Evolutionary conservation across 2,797 vertebrate species (phyloP), one percentile per base, ranked within the genome.

Genomic region (Euthynnus affinis): DNA sequence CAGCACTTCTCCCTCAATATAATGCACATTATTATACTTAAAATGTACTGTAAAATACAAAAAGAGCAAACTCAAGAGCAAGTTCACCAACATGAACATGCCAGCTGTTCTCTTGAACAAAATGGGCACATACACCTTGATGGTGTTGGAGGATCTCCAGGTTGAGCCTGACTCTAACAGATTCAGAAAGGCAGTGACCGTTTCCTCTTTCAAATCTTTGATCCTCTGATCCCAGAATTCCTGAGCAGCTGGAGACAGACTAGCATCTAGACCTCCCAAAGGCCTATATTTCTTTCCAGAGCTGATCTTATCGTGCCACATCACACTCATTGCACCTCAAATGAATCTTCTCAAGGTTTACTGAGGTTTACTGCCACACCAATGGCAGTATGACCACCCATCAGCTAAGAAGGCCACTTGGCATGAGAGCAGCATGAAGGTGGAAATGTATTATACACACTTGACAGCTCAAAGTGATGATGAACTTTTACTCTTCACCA

Each of bases 181-280:
- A 59, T 13, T 32, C 56, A 29, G 53, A 22, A 13, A 5, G 37
- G 22, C 40, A 48, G 2, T 40, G 56, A 53, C 56, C 34, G 4
- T 22, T 51, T 37, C 25, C 20, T 14, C 63, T 55, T 62, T 25
- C 17, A 63, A 20, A 67, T 17, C 23, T 59, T 51, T 75, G 55
- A 42, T 32, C 56, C 25, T 32, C 22, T 66, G 44, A 29, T 48
- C 40, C 12, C 40, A 13, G 37, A 66, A 44, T 0, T 51, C 62
- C 0, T 34, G 17, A 40, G 25, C 42, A n/a, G 40, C 40, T 14
- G 57, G 42, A 22, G 42, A 70, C 20, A 5, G 42, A 4, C 27
- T 46, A 42, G 40, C 13, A 42, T 42, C 40, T 42, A 42, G 40
- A 13, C n/a, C 25, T n/a, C 23, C 42, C 37, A 14, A 14, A 29